These are phyloP conservation scores for Ellobium chinense DNA, from an alignment of 2,888 invertebrate genomes.

Conservation along the genomic window DNA sequence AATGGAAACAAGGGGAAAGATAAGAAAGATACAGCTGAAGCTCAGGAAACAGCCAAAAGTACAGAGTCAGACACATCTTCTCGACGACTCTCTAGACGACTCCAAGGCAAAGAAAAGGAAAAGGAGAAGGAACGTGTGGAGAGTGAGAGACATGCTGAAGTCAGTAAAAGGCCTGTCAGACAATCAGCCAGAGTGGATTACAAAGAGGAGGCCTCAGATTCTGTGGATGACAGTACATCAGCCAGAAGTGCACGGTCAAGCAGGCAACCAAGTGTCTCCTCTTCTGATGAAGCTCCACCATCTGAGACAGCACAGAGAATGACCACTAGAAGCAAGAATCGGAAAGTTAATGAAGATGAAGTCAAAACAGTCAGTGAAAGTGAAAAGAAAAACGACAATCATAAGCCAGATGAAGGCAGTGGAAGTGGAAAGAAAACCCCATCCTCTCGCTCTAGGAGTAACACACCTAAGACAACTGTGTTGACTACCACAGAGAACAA, in stretches of 20 bases:
- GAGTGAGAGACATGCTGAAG: slow-evolving; percentile 3
- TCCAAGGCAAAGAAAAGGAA: slow-evolving; percentile 31
- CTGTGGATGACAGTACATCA: neutral
- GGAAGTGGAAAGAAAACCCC: neutral
- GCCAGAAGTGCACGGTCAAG: slow-evolving; percentile 3
- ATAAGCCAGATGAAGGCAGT: neutral
- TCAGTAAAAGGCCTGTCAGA: neutral
- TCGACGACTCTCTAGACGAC: slow-evolving; percentile 21
- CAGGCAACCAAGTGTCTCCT: neutral
- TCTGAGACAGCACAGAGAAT: slow-evolving; percentile 8
- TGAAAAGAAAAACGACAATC: neutral
- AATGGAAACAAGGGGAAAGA: neutral
- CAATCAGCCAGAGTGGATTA: neutral
- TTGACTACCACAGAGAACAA: neutral
- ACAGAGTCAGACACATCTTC: neutral
- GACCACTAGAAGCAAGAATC: slow-evolving; percentile 20
- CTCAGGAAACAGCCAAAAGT: neutral
- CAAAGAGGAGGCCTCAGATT: slow-evolving; percentile 27
- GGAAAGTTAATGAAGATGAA: neutral
- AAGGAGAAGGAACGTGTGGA: slow-evolving; percentile 1
- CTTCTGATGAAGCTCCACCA: neutral
- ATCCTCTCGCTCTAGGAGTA: neutral
- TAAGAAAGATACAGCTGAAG: neutral
- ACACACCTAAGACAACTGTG: neutral
- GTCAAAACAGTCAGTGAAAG: neutral